phyloP scores from a whole-genome alignment of 2,797 vertebrate genomes.

The Lagocephalus sceleratus region DNA sequence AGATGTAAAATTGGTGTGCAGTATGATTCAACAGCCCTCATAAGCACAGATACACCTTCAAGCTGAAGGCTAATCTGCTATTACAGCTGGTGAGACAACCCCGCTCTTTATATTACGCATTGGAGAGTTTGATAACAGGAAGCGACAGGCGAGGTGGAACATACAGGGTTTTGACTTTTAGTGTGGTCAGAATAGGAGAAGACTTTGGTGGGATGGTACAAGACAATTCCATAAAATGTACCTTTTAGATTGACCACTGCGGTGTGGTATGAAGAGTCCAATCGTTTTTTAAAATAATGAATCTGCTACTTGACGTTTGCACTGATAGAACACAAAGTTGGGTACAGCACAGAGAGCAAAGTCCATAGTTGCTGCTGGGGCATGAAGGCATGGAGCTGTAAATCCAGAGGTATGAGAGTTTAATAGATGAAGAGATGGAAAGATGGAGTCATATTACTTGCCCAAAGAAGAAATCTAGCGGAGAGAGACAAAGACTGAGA shows the following conservation, averaged over 20 bases:
- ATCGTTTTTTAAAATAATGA: constrained; percentile 1
- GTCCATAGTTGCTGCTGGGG: constrained; percentile 1
- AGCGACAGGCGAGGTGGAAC: constrained; percentile 24
- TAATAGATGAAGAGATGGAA: constrained; percentile 23
- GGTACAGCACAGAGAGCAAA: constrained; percentile 4
- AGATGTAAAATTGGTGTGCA: constrained; percentile 29
- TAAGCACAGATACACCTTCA: constrained; percentile 20
- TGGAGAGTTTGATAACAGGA: constrained; percentile 35
- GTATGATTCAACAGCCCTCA: constrained; percentile 1
- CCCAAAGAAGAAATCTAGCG: constrained; percentile 30
- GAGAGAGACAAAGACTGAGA: constrained; percentile 22
- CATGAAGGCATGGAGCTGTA: constrained; percentile 13
- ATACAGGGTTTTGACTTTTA: constrained; percentile 37
- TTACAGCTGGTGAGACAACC: constrained; percentile 54
- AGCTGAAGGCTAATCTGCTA: constrained; percentile 48
- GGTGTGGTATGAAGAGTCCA: constrained; percentile 20
- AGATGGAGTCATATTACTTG: constrained; percentile 20
- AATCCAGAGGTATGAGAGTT: constrained; percentile 22
- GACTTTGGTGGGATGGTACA: constrained; percentile 35
- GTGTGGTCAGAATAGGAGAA: constrained; percentile 18
- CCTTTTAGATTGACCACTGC: constrained; percentile 21
- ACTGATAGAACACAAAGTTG: not conserved
- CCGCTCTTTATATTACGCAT: constrained; percentile 50
- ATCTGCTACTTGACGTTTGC: constrained; percentile 18
- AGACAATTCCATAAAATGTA: constrained; percentile 52